phyloP scores from a whole-genome alignment of 1,140 invertebrate genomes.

The Delia radicum region DNA sequence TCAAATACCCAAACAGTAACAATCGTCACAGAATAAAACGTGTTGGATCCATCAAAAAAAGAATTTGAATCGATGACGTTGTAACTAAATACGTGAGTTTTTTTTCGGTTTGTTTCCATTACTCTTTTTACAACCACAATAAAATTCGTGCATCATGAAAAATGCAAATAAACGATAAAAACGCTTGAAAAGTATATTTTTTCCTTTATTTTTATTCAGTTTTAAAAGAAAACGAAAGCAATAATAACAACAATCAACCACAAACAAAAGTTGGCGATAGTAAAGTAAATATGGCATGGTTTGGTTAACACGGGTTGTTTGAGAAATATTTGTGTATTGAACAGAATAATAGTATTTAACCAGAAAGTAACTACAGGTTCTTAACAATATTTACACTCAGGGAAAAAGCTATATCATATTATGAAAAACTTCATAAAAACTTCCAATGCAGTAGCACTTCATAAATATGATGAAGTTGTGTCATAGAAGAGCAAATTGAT shows the following conservation, averaged over 20 bases:
- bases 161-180: constrained; percentile 18
- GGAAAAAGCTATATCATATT: too few species aligned
- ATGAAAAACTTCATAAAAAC: too few species aligned
- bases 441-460: too few species aligned
- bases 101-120: not conserved
- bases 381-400: too few species aligned
- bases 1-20: not conserved
- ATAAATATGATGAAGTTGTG: too few species aligned
- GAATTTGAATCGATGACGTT: not conserved
- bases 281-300: not conserved
- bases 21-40: not conserved
- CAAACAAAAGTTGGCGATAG: too few species aligned
- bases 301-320: too few species aligned
- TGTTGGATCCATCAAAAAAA: not conserved
- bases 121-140: not conserved
- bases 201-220: not conserved
- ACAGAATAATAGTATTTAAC: too few species aligned
- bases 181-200: not conserved
- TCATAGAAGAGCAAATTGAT: too few species aligned
- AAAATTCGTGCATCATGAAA: constrained; percentile 16
- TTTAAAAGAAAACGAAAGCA: constrained; percentile 16
- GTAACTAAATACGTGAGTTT: not conserved
- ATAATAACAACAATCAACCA: not conserved
- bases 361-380: too few species aligned
- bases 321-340: too few species aligned